A percentile compares a stretch with the other conserved stretches of the same genome.
Evolutionary conservation across 2,888 invertebrate genomes (phyloP).

Genomic region (Plusia festucae): DNA sequence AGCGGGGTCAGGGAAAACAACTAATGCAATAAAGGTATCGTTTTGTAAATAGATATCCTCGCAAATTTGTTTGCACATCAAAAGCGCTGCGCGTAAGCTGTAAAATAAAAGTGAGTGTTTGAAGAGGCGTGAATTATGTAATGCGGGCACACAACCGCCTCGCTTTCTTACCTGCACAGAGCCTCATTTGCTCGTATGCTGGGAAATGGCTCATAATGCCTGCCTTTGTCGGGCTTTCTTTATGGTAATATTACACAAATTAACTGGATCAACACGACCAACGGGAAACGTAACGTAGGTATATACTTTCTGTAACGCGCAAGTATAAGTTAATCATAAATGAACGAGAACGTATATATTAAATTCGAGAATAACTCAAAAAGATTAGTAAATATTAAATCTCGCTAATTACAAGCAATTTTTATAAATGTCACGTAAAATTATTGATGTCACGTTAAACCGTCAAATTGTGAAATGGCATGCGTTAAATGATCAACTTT

Average conservation of each 20-base stretch:
- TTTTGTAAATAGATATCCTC: conserved; percentile 66
- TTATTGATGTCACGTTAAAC: too few species aligned
- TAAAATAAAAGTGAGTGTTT: conserved; percentile 74
- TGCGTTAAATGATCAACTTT: too few species aligned
- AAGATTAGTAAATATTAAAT: too few species aligned
- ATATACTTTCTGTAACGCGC: neutral
- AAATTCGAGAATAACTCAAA: too few species aligned
- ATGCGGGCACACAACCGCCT: conserved; percentile 56
- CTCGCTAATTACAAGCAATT: neutral
- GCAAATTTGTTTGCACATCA: conserved; percentile 67
- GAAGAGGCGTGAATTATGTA: conserved; percentile 71
- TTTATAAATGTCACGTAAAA: too few species aligned
- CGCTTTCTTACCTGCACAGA: conserved; percentile 59
- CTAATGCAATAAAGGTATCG: conserved; percentile 53
- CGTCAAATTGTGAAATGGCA: too few species aligned
- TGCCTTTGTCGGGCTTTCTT: conserved; percentile 61
- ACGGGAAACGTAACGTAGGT: neutral
- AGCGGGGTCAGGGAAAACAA: conserved; percentile 32
- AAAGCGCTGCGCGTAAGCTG: conserved; percentile 64
- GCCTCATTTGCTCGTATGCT: conserved; percentile 61
- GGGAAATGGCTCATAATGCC: conserved; percentile 63
- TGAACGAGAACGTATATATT: neutral
- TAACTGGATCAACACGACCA: conserved; percentile 34
- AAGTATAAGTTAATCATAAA: too few species aligned
- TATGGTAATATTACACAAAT: conserved; percentile 61